Base-by-base conservation (phyloP, 2,888 invertebrate species). In the Atethmia centrago region DNA sequence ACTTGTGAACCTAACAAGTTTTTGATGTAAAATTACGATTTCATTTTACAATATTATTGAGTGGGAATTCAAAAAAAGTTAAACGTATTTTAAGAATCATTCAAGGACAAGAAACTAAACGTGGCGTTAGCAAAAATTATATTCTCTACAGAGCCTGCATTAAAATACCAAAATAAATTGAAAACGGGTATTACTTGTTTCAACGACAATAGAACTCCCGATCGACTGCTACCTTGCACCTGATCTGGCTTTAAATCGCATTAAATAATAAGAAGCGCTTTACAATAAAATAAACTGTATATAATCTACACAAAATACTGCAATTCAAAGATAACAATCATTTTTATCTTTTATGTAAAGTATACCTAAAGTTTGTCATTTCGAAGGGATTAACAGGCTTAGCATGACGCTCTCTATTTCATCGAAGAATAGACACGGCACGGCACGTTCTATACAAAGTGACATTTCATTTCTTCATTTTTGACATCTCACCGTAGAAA, bases 181-280 rank as follows among this genome's bases (percentile, higher is more conserved):
- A 19, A 14, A 42, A 45, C 19, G 12, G 2, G 45, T 31, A 45
- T 45, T 14, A 9, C 2, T 49, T 58, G n/a, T 19, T 42, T 28
- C n/a, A 47, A 16, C 10, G 2, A 47, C 40, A 77, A 51, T 72
- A 53, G 16, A 55, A 36, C n/a, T 56, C 10, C 4, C 5, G 12
- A 16, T 28, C 28, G 4, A 58, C 21, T 51, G 9, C 47, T 47
- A 19, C 59, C 59, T 51, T 25, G 63, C 67, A 75, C 64, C 55
- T 68, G 36, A 21, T n/a, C 16, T 47, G 75, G 76, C 67, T 64
- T 80, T 28, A 14, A 56, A 78, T 62, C 59, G 28, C 49, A 72
- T 55, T 61, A 45, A 59, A 42, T 28, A 55, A 40, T 21, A 53
- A 67, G 49, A 59, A 65, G 4, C 12, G 42, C 3, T 45, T 45